These are phyloP conservation scores for Batillaria attramentaria DNA, from an alignment of 1,140 invertebrate species.

Conservation along the genomic window DNA sequence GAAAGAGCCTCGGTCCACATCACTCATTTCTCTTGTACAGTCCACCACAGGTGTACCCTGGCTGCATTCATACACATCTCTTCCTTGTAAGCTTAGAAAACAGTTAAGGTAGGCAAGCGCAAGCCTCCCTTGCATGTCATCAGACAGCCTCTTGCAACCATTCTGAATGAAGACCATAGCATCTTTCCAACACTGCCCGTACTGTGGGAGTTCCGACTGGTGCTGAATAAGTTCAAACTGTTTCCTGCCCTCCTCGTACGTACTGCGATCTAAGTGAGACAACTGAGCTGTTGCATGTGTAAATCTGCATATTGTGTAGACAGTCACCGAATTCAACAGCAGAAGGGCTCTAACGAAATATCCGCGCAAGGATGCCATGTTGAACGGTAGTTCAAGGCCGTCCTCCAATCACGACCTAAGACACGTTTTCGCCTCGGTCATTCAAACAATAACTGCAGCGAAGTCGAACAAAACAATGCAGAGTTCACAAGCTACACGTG, in stretches of 20 bases:
- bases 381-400: too few relatives aligned
- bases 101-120: slow-evolving; percentile 80
- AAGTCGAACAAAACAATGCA: too few relatives aligned
- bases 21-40: slow-evolving; percentile 77
- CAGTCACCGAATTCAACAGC: too few relatives aligned
- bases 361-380: too few relatives aligned
- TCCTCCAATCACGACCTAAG: too few relatives aligned
- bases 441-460: too few relatives aligned
- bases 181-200: slow-evolving; percentile 78
- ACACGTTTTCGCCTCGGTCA: too few relatives aligned
- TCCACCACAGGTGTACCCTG: slow-evolving; percentile 64
- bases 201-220: slow-evolving; percentile 72
- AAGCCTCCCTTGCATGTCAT: slow-evolving; percentile 77
- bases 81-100: slow-evolving; percentile 78
- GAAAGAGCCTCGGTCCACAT: slow-evolving; percentile 77
- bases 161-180: slow-evolving; percentile 74
- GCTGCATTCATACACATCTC: slow-evolving; percentile 74
- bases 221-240: slow-evolving; percentile 59
- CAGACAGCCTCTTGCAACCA: slow-evolving; percentile 76
- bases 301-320: too few relatives aligned
- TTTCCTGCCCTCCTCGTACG: slow-evolving; percentile 56
- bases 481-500: too few relatives aligned
- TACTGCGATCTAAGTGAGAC: slow-evolving; percentile 32
- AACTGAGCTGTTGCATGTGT: too few relatives aligned
- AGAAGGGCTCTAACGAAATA: too few relatives aligned